These are phyloP conservation scores for Rotaria sp. DNA, from an alignment of 2,888 invertebrate species.

Conservation along the genomic window DNA sequence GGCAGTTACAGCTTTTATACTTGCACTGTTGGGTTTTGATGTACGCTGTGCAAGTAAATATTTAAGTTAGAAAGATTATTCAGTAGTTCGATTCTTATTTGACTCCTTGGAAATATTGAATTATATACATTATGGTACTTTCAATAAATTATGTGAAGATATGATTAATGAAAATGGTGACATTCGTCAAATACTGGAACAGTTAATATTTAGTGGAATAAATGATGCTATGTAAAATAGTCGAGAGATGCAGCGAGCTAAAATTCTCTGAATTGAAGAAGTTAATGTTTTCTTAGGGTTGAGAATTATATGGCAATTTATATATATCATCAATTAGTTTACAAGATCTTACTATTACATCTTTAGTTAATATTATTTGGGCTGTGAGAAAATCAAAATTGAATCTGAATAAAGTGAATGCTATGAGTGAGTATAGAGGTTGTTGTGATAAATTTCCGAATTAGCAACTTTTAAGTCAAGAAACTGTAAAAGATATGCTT, in stretches of 20 bases:
- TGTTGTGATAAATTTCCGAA: neutral
- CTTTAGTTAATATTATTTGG: neutral
- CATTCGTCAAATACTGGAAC: neutral
- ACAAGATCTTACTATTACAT: neutral
- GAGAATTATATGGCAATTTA: neutral
- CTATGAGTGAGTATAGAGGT: too few species aligned
- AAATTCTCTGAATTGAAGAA: constrained; percentile 2
- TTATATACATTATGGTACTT: neutral
- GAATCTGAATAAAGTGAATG: too few species aligned
- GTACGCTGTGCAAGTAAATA: constrained; percentile 10
- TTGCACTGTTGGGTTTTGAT: neutral
- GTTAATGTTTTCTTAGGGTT: constrained; percentile 13
- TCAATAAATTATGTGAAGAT: neutral
- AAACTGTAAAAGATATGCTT: neutral
- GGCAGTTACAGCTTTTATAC: neutral
- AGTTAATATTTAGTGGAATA: neutral
- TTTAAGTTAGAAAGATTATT: neutral
- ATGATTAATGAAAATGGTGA: neutral
- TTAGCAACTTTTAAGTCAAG: neutral
- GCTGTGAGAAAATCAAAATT: neutral
- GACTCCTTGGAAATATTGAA: neutral
- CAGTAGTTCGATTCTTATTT: neutral
- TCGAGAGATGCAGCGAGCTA: neutral
- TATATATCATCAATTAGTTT: neutral
- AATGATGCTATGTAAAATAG: neutral